Conservation (phyloP, 2,888 invertebrate genomes). For the Drosophila hamatofila region DNA sequence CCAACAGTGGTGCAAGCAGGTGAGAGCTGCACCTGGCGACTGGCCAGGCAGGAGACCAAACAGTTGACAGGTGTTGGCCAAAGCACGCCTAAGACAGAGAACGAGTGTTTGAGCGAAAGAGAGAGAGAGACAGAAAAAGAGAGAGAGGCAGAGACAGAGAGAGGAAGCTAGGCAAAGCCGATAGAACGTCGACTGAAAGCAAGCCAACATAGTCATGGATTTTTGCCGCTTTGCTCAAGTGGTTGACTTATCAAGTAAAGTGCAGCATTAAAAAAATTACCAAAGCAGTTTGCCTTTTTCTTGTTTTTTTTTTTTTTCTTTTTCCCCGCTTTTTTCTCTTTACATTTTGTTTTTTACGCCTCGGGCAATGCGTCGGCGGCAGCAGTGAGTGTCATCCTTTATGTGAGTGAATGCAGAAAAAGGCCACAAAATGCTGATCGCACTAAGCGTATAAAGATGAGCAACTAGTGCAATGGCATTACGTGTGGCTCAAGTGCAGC, state of each 20-base stretch:
- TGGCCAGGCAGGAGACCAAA: constrained; percentile 13
- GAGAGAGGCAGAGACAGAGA: neutral
- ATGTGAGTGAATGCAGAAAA: constrained; percentile 20
- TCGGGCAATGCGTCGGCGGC: constrained; percentile 34
- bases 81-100: constrained; percentile 25
- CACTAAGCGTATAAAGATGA: constrained; percentile 6
- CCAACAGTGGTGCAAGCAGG: constrained; percentile 46
- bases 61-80: constrained; percentile 66
- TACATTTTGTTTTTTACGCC: constrained; percentile 13
- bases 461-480: constrained; percentile 19
- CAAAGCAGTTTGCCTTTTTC: constrained; percentile 51
- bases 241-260: constrained; percentile 78
- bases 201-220: constrained; percentile 30
- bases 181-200: constrained; percentile 1
- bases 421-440: constrained; percentile 15
- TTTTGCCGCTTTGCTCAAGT: constrained; percentile 41
- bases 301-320: no score
- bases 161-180: neutral
- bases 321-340: constrained; percentile 14
- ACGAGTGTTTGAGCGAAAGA: no score
- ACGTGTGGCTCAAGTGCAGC: neutral
- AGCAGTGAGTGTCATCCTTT: constrained; percentile 32
- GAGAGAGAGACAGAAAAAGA: neutral
- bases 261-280: constrained; percentile 73
- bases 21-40: neutral